These are phyloP conservation scores for Leucophenga montana DNA, from an alignment of 2,888 invertebrate genomes.

Conservation along the genomic window DNA sequence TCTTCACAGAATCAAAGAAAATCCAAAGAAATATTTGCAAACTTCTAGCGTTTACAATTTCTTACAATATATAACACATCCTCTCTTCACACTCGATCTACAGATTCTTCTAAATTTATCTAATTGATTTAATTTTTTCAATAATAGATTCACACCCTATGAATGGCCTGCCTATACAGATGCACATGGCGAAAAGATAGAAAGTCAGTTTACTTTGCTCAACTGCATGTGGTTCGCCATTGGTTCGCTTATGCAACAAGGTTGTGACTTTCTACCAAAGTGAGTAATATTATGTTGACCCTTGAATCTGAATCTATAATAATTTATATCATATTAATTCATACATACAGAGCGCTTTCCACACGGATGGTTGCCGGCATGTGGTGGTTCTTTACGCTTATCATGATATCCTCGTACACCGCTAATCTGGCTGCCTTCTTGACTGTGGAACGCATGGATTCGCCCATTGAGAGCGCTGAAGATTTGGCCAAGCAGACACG, in stretches of 20 bases:
- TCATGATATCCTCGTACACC: conserved; percentile 97
- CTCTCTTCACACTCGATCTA: too few species aligned
- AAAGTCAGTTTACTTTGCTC: conserved; percentile 92
- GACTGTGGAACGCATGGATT: conserved; percentile 93
- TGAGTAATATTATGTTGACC: conserved; percentile 75
- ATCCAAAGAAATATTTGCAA: too few species aligned
- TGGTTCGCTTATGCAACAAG: conserved; percentile 95
- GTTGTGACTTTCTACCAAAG: conserved; percentile 96
- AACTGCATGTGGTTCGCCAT: conserved; percentile 99
- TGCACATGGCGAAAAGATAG: conserved; percentile 86
- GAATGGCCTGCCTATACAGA: conserved; percentile 95
- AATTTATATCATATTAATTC: conserved; percentile 7
- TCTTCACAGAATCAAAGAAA: too few species aligned
- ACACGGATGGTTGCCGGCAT: conserved; percentile 79
- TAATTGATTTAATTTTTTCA: too few species aligned
- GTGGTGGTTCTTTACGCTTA: conserved; percentile 97
- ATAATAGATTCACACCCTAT: conserved; percentile 90
- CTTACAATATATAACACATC: too few species aligned
- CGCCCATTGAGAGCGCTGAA: conserved; percentile 95
- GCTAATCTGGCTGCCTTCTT: conserved; percentile 96
- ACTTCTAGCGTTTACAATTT: too few species aligned
- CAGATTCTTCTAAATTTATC: not conserved
- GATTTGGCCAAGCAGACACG: conserved; percentile 96
- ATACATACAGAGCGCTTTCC: conserved; percentile 71
- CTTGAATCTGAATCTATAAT: not conserved